Evolutionary conservation across 2,888 invertebrate genomes (phyloP).

Genomic region (Limnephilus marmoratus): DNA sequence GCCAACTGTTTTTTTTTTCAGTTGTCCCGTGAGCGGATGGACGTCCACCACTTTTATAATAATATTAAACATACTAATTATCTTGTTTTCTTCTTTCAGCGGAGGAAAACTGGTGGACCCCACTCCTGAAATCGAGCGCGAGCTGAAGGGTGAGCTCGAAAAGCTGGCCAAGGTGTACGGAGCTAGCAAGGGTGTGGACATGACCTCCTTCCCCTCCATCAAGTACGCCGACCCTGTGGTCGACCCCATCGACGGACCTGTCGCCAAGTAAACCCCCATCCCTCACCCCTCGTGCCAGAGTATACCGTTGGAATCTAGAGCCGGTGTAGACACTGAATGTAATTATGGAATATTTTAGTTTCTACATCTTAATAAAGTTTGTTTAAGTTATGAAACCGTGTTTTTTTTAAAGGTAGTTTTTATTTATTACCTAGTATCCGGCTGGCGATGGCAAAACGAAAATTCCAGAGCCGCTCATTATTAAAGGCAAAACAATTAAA

Average conservation of each 20-base stretch:
- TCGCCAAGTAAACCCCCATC: constrained; percentile 50
- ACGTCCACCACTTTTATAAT: not conserved
- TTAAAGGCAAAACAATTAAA: no score
- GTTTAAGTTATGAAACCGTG: constrained; percentile 52
- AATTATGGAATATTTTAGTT: constrained; percentile 41
- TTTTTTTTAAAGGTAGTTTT: not conserved
- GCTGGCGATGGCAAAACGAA: no score
- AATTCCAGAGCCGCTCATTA: no score
- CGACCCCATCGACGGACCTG: constrained; percentile 79
- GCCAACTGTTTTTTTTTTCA: no score
- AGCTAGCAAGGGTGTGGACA: constrained; percentile 86
- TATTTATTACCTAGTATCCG: no score
- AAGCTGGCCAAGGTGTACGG: constrained; percentile 88
- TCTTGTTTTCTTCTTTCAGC: constrained; percentile 73
- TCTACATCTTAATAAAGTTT: constrained; percentile 56
- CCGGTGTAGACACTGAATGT: constrained; percentile 47
- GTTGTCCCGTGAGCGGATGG: no score
- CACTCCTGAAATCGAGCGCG: constrained; percentile 85
- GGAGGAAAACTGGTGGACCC: constrained; percentile 91
- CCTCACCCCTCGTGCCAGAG: not conserved
- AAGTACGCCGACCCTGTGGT: constrained; percentile 86
- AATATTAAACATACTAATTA: not conserved
- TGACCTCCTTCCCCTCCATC: constrained; percentile 93
- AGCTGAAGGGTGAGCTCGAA: constrained; percentile 87
- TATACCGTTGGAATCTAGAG: constrained; percentile 36